Base-by-base conservation (phyloP, 2,113 vertebrate genomes). In the Platysteira castanea region DNA sequence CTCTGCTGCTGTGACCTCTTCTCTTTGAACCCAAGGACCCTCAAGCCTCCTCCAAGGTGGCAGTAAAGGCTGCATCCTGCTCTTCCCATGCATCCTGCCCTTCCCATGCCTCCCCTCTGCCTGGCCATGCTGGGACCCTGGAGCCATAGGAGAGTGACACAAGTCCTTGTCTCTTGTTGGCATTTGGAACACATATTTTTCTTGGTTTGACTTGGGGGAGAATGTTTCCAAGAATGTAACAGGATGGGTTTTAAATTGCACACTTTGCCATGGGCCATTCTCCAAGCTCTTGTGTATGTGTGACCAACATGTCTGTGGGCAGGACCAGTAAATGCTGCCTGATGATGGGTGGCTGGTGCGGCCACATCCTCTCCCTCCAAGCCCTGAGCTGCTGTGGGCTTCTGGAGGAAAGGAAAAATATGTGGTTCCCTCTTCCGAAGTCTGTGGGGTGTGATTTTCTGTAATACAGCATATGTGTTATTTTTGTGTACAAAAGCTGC, bases 351-450 rank as follows among this genome's bases (percentile, higher is more conserved):
- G 61, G 19, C 30, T 89, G 64, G 4, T 61, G 54, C 77, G 57
- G 84, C 91, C 95, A 96, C 95, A 94, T 95, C 94, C 93, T 95
- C 79, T 84, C 35, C 44, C 41, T 67, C 35, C 68, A 90, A 74
- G 42, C 46, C 59, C 50, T 89, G 94, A 37, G 18, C 22, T 87
- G 35, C 84, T 95, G 71, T 83, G 70, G 81, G 53, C 65, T 96
- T 50, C 26, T 94, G 46, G 21, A 73, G 63, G 39, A 93, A 33
- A 53, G 39, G 17, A 54, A 93, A 96, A 95, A 90, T 42, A 54
- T 67, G 63, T 80, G 44, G 17, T 90, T 91, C 78, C 39, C 50
- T 83, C 41, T 89, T 93, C 57, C 94, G 63, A 68, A 61, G 46
- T 81, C 56, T 39, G 19, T 27, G 30, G 37, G 10, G 16, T 42